A percentile compares a stretch with the other conserved stretches of the same genome.
Conservation (phyloP, 2,113 vertebrate genomes). For the Choloepus hoffmanni region DNA sequence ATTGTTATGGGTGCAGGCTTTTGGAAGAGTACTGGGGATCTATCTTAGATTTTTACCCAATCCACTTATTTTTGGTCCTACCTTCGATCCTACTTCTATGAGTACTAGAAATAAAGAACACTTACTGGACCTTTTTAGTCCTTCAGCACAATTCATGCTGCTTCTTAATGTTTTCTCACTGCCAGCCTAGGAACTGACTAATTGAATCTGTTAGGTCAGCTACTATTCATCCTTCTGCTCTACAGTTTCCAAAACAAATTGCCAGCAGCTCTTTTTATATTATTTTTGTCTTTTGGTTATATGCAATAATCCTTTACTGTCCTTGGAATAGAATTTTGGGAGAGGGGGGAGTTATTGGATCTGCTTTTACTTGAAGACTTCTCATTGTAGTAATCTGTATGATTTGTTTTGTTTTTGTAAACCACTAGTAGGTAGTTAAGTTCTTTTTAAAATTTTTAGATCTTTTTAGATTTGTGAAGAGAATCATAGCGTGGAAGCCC, state of each 20-base stretch:
- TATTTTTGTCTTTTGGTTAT: not conserved
- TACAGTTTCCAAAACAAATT: not conserved
- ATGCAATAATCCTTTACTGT: not conserved
- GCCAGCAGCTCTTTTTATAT: not conserved
- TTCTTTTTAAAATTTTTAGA: not conserved
- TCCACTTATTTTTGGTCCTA: not conserved
- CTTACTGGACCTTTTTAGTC: not conserved
- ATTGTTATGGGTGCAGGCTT: not conserved
- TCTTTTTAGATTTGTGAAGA: not conserved
- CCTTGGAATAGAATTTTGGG: not conserved
- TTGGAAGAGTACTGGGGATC: not conserved
- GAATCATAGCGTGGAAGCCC: not conserved
- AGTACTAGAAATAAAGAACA: not conserved
- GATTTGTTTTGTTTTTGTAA: not conserved
- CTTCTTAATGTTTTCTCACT: not conserved
- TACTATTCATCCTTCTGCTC: not conserved
- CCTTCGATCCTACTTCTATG: not conserved
- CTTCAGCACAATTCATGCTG: not conserved
- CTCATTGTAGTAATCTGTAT: not conserved
- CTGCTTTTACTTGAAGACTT: slow-evolving; percentile 25
- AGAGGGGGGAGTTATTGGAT: not conserved
- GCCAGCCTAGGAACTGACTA: not conserved
- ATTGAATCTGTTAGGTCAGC: slow-evolving; percentile 13
- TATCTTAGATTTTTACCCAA: not conserved
- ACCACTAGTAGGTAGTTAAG: not conserved